Evolutionary conservation across 1,140 invertebrate genomes (phyloP).

Genomic region (Apis mellifera): DNA sequence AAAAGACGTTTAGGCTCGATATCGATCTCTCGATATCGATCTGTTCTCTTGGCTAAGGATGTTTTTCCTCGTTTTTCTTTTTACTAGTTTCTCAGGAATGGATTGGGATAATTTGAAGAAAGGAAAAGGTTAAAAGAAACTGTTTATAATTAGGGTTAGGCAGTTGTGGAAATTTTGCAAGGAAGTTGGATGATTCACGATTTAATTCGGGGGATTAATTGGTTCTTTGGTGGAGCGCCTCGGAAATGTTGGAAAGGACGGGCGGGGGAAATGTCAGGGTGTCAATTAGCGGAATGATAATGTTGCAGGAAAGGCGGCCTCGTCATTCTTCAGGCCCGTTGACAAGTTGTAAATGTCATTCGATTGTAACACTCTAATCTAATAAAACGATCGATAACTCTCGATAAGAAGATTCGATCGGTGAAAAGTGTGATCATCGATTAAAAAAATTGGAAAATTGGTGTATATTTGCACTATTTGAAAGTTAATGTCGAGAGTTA

Average conservation of each 20-base stretch:
- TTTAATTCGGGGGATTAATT: constrained; percentile 21
- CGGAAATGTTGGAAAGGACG: constrained; percentile 37
- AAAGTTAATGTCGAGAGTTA: no score
- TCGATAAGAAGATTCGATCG: not conserved
- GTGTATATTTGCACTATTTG: no score
- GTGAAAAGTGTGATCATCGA: no score
- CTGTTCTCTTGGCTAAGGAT: no score
- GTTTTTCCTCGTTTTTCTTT: no score
- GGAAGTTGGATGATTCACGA: constrained; percentile 9
- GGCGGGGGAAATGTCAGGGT: constrained; percentile 57
- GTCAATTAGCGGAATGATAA: constrained; percentile 63
- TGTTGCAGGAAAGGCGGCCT: constrained; percentile 33
- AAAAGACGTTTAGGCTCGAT: constrained; percentile 22
- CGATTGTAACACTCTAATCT: not conserved
- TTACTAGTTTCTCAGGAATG: no score
- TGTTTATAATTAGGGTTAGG: no score
- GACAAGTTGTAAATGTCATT: constrained; percentile 63
- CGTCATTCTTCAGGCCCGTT: constrained; percentile 32
- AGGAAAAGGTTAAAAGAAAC: no score
- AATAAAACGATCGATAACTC: no score
- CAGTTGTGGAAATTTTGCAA: not conserved
- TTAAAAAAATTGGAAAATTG: no score
- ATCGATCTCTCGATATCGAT: not conserved
- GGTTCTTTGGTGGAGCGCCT: constrained; percentile 35
- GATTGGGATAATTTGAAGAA: no score